Evolutionary conservation across 1,140 invertebrate genomes (phyloP), one percentile per base, ranked within the genome.

Genomic region (Bombus balteatus): DNA sequence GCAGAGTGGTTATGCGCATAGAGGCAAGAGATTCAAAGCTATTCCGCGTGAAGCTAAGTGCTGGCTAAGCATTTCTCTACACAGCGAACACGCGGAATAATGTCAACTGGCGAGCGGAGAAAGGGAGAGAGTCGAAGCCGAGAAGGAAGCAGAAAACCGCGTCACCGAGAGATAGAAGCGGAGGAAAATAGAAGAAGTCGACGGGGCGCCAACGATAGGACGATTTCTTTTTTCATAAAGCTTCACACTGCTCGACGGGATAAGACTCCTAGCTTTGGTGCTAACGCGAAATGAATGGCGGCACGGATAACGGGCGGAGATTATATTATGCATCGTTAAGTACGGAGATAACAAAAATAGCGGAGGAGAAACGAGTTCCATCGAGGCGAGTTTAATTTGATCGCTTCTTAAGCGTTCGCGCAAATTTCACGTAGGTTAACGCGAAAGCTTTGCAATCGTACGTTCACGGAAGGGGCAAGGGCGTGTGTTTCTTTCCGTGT

Each of bases 31-130:
- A 88, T 57, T 74, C 80, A 39, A 47, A 74, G 73, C 72, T 78
- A 76, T 82, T 81, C 77, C 88, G 81, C 70, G 87, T 57, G 72
- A 62, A 71, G 81, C 74, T 81, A 88, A 85, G 88, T 85, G 88
- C 88, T 84, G 82, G 87, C 85, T 90, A 90, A 90, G 90, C 87
- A 77, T 83, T 88, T 88, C 65, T 88, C 83, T 82, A 84, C 83
- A 87, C 83, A 88, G 72, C 74, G 87, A 87, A 80, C 74, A 77
- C 78, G 82, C 62, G 70, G 81, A 37, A 15, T 65, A 65, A 43
- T 39, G n/a, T 37, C 79, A 43, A 73, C 53, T 43, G 39, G 25
- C 10, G n/a, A 34, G 34, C 32, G 8, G 9, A 70, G 25, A 0
- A 15, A 32, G 25, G 65, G 18, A 25, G 25, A 28, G 39, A n/a